Evolutionary conservation across 35 echinoderm and acorn worm species (phyloP).

Genomic region (Patiria miniata): DNA sequence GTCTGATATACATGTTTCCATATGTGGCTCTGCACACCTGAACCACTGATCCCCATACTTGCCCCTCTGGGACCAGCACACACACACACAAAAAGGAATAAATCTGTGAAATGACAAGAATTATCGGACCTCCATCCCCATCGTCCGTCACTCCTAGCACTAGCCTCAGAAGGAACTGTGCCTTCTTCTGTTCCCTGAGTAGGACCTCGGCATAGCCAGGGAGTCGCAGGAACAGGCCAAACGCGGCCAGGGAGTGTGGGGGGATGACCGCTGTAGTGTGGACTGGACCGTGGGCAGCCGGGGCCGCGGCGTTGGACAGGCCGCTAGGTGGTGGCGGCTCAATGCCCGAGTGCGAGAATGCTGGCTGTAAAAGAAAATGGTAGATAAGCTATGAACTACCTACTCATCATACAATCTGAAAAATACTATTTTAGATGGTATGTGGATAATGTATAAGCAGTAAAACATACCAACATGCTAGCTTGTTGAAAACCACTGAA

Average conservation of each 20-base stretch:
- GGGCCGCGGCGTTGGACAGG: neutral
- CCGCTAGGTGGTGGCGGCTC: neutral
- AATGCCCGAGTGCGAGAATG: neutral
- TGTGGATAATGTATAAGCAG: too few relatives aligned
- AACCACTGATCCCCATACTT: too few relatives aligned
- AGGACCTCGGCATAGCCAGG: conserved; percentile 95
- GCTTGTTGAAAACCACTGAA: too few relatives aligned
- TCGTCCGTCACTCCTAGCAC: conserved; percentile 96
- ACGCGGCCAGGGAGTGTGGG: conserved; percentile 95
- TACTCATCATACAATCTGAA: too few relatives aligned
- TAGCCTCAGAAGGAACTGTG: conserved; percentile 81
- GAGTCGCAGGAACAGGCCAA: conserved; percentile 89
- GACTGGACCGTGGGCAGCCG: neutral
- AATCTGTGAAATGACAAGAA: neutral
- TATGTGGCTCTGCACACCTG: too few relatives aligned
- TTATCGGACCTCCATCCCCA: conserved; percentile 85
- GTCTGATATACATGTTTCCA: too few relatives aligned
- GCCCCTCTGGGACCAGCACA: too few relatives aligned
- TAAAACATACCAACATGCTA: too few relatives aligned
- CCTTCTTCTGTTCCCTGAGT: conserved; percentile 93
- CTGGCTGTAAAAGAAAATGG: neutral
- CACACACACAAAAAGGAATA: neutral
- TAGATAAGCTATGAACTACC: too few relatives aligned
- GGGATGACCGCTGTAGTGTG: conserved; percentile 70
- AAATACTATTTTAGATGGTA: too few relatives aligned